Evolutionary conservation across 2,797 vertebrate species (phyloP), one percentile per base, ranked within the genome.

Genomic region (Molossus molossus): DNA sequence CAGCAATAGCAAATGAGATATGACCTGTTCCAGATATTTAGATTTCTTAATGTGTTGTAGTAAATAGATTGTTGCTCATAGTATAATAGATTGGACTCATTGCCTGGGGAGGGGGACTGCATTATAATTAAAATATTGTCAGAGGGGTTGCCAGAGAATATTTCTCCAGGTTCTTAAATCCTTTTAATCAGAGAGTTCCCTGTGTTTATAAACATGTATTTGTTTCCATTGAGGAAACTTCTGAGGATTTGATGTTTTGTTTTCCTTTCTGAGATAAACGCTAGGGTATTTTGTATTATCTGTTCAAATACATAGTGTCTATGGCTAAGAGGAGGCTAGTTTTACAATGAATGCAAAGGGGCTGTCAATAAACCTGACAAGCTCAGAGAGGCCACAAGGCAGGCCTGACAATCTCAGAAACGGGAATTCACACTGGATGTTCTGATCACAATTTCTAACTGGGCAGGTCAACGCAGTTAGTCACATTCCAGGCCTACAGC

Each of bases 1-100:
- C 92, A 69, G 80, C 86, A 97, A 91, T 81, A 77, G 87, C 91
- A 93, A 96, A 97, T 97, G 96, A 98, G 96, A 95, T 97, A 96
- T 79, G 97, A 94, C 27, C 5, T 88, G 85, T 97, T 97, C 97
- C 95, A 96, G 96, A 98, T 97, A 95, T 95, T 83, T 97, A 93
- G 81, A 81, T 98, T 98, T 98, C 95, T 97, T 98, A 67, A 97
- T 97, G 95, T 88, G 81, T 88, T 96, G 67, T 65, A 81, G 92
- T 96, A 95, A 97, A 96, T 97, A 96, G 95, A 95, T 62, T 91
- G 84, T 96, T 97, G 77, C 64, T 96, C 93, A 93, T 96, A 94
- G 81, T 94, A 73, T 89, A 97, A 96, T 82, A 76, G 86, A 96
- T 95, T 93, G 72, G 72, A 90, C 67, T 90, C 82, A 85, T 64